Conservation (phyloP, 2,888 invertebrate species). For the Acanthosepion pharaonis region DNA sequence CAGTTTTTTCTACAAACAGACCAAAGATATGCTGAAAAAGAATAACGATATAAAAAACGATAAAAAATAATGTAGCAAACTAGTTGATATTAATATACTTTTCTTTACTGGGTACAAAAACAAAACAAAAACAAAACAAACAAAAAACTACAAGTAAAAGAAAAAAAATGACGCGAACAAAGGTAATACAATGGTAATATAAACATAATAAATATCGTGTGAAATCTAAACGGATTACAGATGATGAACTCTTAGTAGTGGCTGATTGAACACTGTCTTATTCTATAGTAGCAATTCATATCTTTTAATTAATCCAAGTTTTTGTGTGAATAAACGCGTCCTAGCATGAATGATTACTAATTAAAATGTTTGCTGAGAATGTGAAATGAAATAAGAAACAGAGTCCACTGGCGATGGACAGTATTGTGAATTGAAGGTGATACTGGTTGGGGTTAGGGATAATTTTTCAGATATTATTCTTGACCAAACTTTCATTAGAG, state of each 20-base stretch:
- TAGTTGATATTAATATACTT: neutral
- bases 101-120: neutral
- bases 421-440: neutral
- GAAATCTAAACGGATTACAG: constrained; percentile 1
- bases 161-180: neutral
- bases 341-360: constrained; percentile 5
- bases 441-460: neutral
- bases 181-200: neutral
- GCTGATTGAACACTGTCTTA: neutral
- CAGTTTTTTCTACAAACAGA: neutral
- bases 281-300: neutral
- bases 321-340: constrained; percentile 12
- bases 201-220: neutral
- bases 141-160: neutral
- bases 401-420: neutral
- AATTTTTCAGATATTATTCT: constrained; percentile 10
- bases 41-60: neutral
- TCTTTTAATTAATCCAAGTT: neutral
- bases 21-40: neutral
- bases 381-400: neutral
- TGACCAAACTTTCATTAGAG: neutral
- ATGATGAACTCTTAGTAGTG: neutral
- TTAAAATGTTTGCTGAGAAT: neutral
- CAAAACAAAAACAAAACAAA: too few relatives aligned
- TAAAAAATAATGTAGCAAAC: neutral